These are phyloP conservation scores for Opisthograptis luteolata DNA, from an alignment of 2,888 invertebrate genomes.

Conservation along the genomic window DNA sequence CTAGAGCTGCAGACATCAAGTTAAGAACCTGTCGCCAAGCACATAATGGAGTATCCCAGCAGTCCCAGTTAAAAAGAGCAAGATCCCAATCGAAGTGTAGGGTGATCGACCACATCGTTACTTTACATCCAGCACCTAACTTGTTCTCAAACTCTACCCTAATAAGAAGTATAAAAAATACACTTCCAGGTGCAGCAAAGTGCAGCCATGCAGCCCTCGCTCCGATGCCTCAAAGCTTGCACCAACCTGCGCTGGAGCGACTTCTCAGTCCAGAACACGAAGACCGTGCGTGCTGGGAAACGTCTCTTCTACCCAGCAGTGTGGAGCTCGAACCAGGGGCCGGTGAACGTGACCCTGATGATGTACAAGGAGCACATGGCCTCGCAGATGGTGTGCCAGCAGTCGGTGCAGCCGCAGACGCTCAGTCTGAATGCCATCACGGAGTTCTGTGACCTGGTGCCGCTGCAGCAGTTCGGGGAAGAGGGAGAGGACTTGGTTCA, in stretches of 20 bases:
- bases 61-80: no score
- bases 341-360: conserved; percentile 87
- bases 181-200: conserved; percentile 85
- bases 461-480: conserved; percentile 86
- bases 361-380: conserved; percentile 86
- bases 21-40: no score
- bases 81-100: no score
- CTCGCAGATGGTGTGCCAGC: conserved; percentile 86
- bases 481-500: conserved; percentile 87
- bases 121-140: no score
- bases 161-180: neutral
- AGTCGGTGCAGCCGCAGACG: conserved; percentile 85
- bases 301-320: conserved; percentile 90
- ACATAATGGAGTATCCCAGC: no score
- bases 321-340: conserved; percentile 87
- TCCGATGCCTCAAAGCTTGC: conserved; percentile 89
- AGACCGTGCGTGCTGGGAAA: conserved; percentile 86
- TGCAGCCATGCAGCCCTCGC: conserved; percentile 86
- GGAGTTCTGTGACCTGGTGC: conserved; percentile 92
- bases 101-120: no score
- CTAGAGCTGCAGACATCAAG: no score
- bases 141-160: no score
- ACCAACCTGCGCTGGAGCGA: conserved; percentile 90
- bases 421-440: conserved; percentile 89
- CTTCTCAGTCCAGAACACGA: conserved; percentile 85